Conservation (phyloP, 2,797 vertebrate species). For the Falco biarmicus region DNA sequence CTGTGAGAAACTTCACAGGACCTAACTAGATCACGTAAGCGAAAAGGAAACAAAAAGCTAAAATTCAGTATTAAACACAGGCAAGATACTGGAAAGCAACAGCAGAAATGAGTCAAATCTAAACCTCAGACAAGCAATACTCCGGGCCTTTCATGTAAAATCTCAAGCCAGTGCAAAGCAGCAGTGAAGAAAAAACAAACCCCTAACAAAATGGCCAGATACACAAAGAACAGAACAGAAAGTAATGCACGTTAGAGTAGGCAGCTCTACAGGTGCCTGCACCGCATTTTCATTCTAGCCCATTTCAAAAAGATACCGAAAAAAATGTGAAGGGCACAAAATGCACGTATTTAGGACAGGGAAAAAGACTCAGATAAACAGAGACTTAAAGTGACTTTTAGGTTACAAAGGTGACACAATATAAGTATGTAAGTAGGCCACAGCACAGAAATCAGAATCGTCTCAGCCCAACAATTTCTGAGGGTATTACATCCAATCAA, state of each 20-base stretch:
- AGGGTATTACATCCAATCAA: background rate
- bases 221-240: background rate
- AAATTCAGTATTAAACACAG: background rate
- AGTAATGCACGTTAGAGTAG: background rate
- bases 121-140: background rate
- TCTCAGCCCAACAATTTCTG: background rate
- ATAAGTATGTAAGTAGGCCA: background rate
- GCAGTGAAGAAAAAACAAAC: background rate
- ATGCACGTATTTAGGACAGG: background rate
- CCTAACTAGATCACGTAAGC: background rate
- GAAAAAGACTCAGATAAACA: background rate
- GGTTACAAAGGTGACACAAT: background rate
- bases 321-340: background rate
- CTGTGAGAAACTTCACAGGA: background rate
- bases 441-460: background rate
- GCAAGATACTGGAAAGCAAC: background rate
- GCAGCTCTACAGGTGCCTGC: background rate
- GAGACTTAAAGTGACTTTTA: background rate
- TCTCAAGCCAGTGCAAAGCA: background rate
- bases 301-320: background rate
- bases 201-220: background rate
- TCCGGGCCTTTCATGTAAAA: background rate
- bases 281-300: background rate
- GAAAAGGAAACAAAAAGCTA: background rate
- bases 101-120: background rate